Evolutionary conservation across 2,888 invertebrate genomes (phyloP).

Genomic region (Hyles lineata): DNA sequence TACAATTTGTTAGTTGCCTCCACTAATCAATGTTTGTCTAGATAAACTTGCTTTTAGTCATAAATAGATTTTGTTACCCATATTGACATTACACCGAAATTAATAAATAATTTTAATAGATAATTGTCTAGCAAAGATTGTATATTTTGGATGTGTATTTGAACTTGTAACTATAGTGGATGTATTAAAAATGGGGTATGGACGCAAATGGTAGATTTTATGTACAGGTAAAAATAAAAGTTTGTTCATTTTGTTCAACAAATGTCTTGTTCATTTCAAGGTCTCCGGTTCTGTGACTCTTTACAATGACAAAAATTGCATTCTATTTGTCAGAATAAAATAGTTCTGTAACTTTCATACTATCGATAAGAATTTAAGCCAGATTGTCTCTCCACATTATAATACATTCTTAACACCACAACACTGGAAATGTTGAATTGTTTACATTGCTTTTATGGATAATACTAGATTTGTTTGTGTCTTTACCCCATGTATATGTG

Average conservation of each 20-base stretch:
- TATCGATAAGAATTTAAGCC: too few species aligned
- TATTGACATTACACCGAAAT: constrained; percentile 18
- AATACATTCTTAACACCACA: too few species aligned
- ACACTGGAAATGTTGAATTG: too few species aligned
- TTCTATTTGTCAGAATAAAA: too few species aligned
- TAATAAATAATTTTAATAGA: not conserved
- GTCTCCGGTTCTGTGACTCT: too few species aligned
- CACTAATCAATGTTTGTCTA: not conserved
- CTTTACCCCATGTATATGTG: constrained; percentile 15
- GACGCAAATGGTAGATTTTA: not conserved
- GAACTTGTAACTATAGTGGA: constrained; percentile 6
- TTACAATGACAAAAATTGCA: too few species aligned
- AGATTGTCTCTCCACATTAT: too few species aligned
- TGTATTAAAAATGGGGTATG: not conserved
- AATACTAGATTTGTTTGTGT: not conserved
- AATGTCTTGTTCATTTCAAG: too few species aligned
- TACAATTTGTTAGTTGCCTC: not conserved
- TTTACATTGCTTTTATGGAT: not conserved
- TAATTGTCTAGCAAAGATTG: constrained; percentile 18
- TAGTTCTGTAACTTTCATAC: too few species aligned
- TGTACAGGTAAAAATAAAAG: not conserved
- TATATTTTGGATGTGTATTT: constrained; percentile 26
- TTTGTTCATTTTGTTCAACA: not conserved
- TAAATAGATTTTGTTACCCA: constrained; percentile 30
- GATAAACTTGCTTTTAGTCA: constrained; percentile 14